These are phyloP conservation scores for Arctia plantaginis DNA, from an alignment of 2,888 invertebrate genomes.

Conservation along the genomic window DNA sequence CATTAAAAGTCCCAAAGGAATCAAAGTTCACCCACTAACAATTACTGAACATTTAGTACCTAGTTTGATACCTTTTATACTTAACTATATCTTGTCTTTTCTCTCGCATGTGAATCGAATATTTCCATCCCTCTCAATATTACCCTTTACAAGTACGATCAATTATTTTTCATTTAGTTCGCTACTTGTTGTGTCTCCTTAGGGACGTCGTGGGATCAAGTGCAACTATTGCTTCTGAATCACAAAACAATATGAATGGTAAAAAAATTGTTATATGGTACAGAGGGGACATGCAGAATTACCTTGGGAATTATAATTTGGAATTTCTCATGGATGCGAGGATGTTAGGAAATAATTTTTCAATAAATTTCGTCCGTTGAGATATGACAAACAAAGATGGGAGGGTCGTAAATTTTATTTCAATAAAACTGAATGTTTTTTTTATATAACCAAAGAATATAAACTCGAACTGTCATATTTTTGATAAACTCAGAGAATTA, in stretches of 20 bases:
- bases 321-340: conserved; percentile 64
- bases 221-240: conserved; percentile 65
- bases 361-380: neutral
- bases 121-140: conserved; percentile 49
- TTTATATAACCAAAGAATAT: neutral
- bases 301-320: conserved; percentile 71
- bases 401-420: neutral
- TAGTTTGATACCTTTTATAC: conserved; percentile 27
- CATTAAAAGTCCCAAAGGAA: conserved; percentile 70
- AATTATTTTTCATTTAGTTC: conserved; percentile 85
- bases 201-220: conserved; percentile 75
- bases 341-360: conserved; percentile 27
- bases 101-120: conserved; percentile 29
- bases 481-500: neutral
- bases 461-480: neutral
- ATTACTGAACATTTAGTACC: conserved; percentile 50
- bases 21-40: conserved; percentile 55
- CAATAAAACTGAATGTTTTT: neutral
- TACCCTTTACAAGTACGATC: conserved; percentile 58
- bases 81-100: conserved; percentile 41
- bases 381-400: neutral
- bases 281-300: conserved; percentile 54
- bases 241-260: conserved; percentile 77
- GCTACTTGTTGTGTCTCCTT: conserved; percentile 71
- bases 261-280: conserved; percentile 70